Evolutionary conservation across 2,888 invertebrate genomes (phyloP).

Genomic region (Tenthredo distinguenda): DNA sequence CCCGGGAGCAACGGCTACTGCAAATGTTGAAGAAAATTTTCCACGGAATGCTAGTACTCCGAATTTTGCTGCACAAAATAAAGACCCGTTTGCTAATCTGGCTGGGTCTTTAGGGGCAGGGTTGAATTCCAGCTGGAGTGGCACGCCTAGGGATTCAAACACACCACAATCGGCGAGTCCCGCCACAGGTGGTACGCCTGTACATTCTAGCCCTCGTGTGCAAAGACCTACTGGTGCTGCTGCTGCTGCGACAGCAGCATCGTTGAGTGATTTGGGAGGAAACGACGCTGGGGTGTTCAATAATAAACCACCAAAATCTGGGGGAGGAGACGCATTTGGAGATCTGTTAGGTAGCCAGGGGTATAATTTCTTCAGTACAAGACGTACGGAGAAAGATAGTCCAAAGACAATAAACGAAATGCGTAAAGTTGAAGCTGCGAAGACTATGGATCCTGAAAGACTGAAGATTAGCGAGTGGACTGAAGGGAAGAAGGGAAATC

Average conservation of each 20-base stretch:
- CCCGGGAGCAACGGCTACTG: constrained; percentile 58
- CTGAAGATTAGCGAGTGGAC: constrained; percentile 91
- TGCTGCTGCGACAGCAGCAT: not conserved
- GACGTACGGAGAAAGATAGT: constrained; percentile 85
- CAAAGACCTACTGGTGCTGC: constrained; percentile 65
- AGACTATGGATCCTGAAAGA: constrained; percentile 95
- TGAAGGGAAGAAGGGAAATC: constrained; percentile 97
- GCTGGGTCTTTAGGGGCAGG: constrained; percentile 75
- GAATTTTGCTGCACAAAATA: constrained; percentile 79
- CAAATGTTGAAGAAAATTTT: constrained; percentile 70
- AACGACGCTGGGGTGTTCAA: constrained; percentile 56
- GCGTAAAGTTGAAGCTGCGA: constrained; percentile 92
- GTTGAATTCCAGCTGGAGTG: constrained; percentile 75
- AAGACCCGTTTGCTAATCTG: constrained; percentile 88
- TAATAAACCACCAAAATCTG: constrained; percentile 68
- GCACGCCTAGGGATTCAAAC: constrained; percentile 75
- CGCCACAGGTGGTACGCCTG: constrained; percentile 77
- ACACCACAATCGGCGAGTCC: constrained; percentile 76
- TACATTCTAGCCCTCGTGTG: constrained; percentile 77
- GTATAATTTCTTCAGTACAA: constrained; percentile 84
- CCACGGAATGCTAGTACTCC: constrained; percentile 79
- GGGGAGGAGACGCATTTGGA: constrained; percentile 90
- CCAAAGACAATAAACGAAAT: constrained; percentile 95
- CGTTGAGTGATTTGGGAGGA: constrained; percentile 58
- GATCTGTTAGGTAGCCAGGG: constrained; percentile 95